Evolutionary conservation across 1,140 invertebrate species (phyloP).

Genomic region (Grapholita molesta): DNA sequence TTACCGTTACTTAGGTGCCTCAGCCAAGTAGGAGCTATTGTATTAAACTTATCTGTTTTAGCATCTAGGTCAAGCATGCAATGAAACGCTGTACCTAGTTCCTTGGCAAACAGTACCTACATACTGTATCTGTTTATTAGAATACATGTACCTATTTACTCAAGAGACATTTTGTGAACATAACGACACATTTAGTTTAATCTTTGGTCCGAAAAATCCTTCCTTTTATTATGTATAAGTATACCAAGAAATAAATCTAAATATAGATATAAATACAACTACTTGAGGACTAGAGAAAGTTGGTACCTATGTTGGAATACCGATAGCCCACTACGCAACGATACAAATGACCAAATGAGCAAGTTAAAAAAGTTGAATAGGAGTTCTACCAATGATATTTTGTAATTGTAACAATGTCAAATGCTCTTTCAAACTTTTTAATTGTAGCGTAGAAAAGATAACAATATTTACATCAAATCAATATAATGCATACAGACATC

Average conservation of each 20-base stretch:
- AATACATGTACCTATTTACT: not conserved
- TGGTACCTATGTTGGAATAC: too few relatives aligned
- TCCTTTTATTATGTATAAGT: not conserved
- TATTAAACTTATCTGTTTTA: conserved; percentile 25
- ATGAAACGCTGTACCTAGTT: not conserved
- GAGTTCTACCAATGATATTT: too few relatives aligned
- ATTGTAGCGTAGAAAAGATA: too few relatives aligned
- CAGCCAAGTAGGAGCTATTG: conserved; percentile 29
- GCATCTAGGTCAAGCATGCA: conserved; percentile 7
- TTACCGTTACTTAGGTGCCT: conserved; percentile 60
- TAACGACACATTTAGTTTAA: too few relatives aligned
- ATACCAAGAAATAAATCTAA: not conserved
- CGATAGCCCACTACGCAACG: not conserved
- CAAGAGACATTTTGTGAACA: too few relatives aligned
- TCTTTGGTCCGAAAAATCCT: too few relatives aligned
- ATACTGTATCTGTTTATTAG: not conserved
- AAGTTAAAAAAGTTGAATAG: too few relatives aligned
- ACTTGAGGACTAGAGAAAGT: not conserved
- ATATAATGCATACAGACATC: too few relatives aligned
- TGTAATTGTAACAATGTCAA: too few relatives aligned
- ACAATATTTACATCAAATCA: too few relatives aligned
- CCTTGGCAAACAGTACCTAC: not conserved
- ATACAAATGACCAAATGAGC: not conserved
- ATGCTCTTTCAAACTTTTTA: too few relatives aligned
- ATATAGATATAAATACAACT: not conserved